phyloP scores from a whole-genome alignment of 1,140 invertebrate genomes.

The Parasteatoda tepidariorum region DNA sequence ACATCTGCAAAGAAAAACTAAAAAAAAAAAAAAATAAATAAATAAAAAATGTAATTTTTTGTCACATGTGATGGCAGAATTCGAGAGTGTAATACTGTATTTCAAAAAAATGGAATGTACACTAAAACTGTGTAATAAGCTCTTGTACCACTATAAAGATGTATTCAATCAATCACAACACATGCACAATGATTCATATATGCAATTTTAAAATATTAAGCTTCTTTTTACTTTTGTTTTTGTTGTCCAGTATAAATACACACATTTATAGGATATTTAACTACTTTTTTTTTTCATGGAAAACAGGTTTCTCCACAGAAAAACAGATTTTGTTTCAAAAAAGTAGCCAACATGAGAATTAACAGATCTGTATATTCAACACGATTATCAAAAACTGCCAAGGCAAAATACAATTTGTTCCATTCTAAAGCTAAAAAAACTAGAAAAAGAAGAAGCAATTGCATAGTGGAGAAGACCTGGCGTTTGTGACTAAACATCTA shows the following conservation, averaged over 20 bases:
- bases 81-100: conserved; percentile 55
- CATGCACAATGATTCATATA: conserved; percentile 56
- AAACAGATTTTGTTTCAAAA: conserved; percentile 25
- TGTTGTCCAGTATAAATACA: conserved; percentile 50
- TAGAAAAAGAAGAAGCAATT: conserved; percentile 41
- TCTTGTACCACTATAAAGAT: conserved; percentile 61
- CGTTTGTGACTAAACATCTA: conserved; percentile 47
- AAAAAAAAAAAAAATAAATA: not conserved
- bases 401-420: conserved; percentile 59
- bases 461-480: conserved; percentile 58
- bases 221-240: conserved; percentile 44
- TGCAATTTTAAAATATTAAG: conserved; percentile 61
- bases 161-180: conserved; percentile 55
- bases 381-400: conserved; percentile 59
- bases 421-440: conserved; percentile 23
- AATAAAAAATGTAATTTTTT: not conserved
- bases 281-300: conserved; percentile 31
- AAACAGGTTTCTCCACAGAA: conserved; percentile 19
- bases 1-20: conserved; percentile 17
- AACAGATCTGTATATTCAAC: conserved; percentile 60
- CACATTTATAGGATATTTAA: conserved; percentile 48
- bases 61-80: conserved; percentile 51
- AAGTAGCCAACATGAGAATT: conserved; percentile 49
- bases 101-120: conserved; percentile 61
- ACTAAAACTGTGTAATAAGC: conserved; percentile 61